Evolutionary conservation across 1,140 invertebrate genomes (phyloP).

Genomic region (Drosophila littoralis): DNA sequence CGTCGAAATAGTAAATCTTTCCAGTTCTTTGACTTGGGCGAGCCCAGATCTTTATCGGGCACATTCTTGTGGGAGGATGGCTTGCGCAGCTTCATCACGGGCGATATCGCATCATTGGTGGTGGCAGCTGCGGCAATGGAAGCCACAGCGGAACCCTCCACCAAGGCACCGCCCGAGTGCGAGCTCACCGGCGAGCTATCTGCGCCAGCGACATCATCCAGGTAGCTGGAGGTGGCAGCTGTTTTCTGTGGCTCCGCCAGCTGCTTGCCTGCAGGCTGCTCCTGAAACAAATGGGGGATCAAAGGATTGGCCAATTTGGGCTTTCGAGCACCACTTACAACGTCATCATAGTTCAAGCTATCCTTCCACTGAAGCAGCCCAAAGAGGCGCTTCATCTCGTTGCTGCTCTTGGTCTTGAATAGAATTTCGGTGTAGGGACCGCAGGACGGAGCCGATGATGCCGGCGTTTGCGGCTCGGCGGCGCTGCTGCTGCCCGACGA

Average conservation of each 20-base stretch:
- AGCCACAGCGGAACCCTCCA: slow-evolving; percentile 46
- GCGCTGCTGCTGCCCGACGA: slow-evolving; percentile 68
- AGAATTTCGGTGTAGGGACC: slow-evolving; percentile 78
- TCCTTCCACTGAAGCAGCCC: slow-evolving; percentile 81
- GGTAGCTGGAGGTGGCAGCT: slow-evolving; percentile 81
- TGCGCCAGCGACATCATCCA: slow-evolving; percentile 66
- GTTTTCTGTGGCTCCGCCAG: slow-evolving; percentile 87
- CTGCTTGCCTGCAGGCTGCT: slow-evolving; percentile 84
- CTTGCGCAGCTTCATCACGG: slow-evolving; percentile 89
- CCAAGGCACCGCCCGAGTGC: slow-evolving; percentile 66
- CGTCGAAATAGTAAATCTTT: slow-evolving; percentile 93
- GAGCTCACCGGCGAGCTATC: slow-evolving; percentile 77
- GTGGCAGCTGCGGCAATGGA: slow-evolving; percentile 37
- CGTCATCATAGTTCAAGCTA: slow-evolving; percentile 77
- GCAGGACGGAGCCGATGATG: slow-evolving; percentile 41
- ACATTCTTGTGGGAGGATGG: slow-evolving; percentile 76
- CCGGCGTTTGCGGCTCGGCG: slow-evolving; percentile 51
- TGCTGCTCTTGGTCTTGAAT: slow-evolving; percentile 80
- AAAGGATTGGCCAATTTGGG: not conserved
- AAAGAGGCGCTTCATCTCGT: slow-evolving; percentile 79
- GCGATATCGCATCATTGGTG: slow-evolving; percentile 87
- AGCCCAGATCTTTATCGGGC: slow-evolving; percentile 84
- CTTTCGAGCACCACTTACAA: slow-evolving; percentile 38
- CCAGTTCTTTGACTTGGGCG: slow-evolving; percentile 95
- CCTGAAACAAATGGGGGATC: slow-evolving; percentile 17